Evolutionary conservation across 2,797 vertebrate genomes (phyloP), one percentile per base, ranked within the genome.

Genomic region (Jordanella pulchra): DNA sequence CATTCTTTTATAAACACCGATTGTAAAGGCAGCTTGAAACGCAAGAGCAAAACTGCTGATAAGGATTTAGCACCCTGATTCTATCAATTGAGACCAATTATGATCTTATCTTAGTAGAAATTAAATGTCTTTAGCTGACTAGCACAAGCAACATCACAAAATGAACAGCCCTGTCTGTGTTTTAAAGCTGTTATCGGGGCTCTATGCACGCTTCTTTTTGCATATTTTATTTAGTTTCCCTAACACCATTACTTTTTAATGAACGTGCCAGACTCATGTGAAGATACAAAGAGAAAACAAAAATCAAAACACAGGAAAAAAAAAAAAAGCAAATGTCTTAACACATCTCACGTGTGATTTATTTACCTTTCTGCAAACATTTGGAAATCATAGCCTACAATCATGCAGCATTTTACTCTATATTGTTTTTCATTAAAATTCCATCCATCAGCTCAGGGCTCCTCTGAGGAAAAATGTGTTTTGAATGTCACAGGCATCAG

Each of bases 401-500:
- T 71, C 4, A 32, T 42, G n/a, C 27, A 48, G 32, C 45, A n/a
- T 28, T 28, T n/a, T 13, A 44, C 7, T n/a, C n/a, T 65, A 35
- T 69, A 58, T 60, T 73, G 58, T 68, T 71, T 80, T 78, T 51
- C 25, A 76, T 77, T 77, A 68, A 17, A 65, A 70, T 72, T 81
- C 53, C 53, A 5, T 73, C 75, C 67, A 79, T 80, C 65, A 69
- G 35, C 65, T 30, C 10, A 48, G n/a, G 65, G 72, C 50, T 79
- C 70, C 53, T 76, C 56, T 67, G 77, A 75, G 77, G 60, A 61
- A 58, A 73, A 78, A 65, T 70, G 47, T 35, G 27, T 51, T 79
- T 61, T 74, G 54, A 85, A 83, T 81, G 79, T 78, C 82, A 83
- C 39, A n/a, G 69, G 67, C 44, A 67, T 82, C 61, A 86, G 65